Percentiles rank a stretch among this genome's conserved stretches.
These are phyloP conservation scores for Cataglyphis cursor DNA, from an alignment of 2,888 invertebrate genomes.

Conservation along the genomic window DNA sequence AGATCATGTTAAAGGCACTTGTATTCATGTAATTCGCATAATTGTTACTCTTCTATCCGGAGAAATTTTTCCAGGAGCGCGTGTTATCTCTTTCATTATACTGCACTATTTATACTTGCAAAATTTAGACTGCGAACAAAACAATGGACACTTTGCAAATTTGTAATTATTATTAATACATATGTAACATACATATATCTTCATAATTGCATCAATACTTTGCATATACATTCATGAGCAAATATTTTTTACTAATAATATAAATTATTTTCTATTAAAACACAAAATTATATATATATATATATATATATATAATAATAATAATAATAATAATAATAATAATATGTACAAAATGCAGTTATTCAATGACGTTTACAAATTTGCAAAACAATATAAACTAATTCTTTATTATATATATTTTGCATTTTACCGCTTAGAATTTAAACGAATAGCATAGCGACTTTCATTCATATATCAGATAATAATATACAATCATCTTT, in stretches of 20 bases:
- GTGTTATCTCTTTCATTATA: not conserved
- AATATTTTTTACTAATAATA: conserved; percentile 3
- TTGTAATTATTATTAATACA: conserved; percentile 1
- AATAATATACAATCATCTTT: conserved; percentile 8
- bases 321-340: too few relatives aligned
- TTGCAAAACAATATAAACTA: not conserved
- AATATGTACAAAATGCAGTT: not conserved
- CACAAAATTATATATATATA: not conserved
- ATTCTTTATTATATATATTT: not conserved
- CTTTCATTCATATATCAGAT: conserved; percentile 10
- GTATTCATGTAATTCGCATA: conserved; percentile 30
- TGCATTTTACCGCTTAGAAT: not conserved
- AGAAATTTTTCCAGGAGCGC: conserved; percentile 19
- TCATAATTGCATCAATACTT: not conserved
- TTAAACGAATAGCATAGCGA: not conserved
- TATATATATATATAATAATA: not conserved
- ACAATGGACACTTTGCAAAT: conserved; percentile 16
- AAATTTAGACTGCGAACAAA: not conserved
- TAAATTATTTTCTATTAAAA: not conserved
- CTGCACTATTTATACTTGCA: not conserved
- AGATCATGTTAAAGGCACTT: conserved; percentile 33
- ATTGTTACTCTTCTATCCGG: conserved; percentile 32
- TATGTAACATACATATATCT: not conserved
- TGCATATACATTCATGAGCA: not conserved
- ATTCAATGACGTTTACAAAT: not conserved